These are phyloP conservation scores for Drosophila algonquin DNA, from an alignment of 2,888 invertebrate species.

Conservation along the genomic window DNA sequence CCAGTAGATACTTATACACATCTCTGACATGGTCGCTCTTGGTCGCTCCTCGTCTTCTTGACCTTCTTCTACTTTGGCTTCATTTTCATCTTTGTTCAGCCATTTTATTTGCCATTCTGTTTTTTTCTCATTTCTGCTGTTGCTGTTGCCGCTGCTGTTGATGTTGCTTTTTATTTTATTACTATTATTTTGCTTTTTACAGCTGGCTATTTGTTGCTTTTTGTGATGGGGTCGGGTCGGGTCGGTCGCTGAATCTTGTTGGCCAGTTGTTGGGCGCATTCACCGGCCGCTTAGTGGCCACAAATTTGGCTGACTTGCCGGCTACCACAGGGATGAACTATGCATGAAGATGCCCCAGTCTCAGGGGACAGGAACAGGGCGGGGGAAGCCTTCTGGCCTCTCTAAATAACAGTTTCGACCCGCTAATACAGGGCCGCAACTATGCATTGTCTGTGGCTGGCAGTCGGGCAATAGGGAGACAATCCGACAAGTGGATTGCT, in stretches of 20 bases:
- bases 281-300: constrained; percentile 70
- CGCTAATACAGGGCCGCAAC: constrained; percentile 45
- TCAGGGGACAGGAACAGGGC: neutral
- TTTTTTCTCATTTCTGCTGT: constrained; percentile 22
- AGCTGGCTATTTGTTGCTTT: constrained; percentile 60
- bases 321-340: neutral
- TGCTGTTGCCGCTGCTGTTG: constrained; percentile 7
- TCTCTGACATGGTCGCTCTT: too few relatives aligned
- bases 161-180: constrained; percentile 42
- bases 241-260: constrained; percentile 32
- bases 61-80: too few relatives aligned
- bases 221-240: constrained; percentile 13
- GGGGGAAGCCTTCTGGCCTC: neutral
- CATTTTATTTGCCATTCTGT: too few relatives aligned
- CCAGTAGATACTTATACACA: too few relatives aligned
- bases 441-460: constrained; percentile 15
- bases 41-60: too few relatives aligned
- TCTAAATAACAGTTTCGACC: constrained; percentile 59
- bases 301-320: constrained; percentile 42
- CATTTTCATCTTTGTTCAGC: too few relatives aligned
- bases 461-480: neutral
- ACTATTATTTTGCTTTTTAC: constrained; percentile 48
- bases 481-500: neutral
- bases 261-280: constrained; percentile 64
- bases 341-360: neutral